Evolutionary conservation across 2,797 vertebrate species (phyloP), one percentile per base, ranked within the genome.

Genomic region (Urosaurus nigricauda): DNA sequence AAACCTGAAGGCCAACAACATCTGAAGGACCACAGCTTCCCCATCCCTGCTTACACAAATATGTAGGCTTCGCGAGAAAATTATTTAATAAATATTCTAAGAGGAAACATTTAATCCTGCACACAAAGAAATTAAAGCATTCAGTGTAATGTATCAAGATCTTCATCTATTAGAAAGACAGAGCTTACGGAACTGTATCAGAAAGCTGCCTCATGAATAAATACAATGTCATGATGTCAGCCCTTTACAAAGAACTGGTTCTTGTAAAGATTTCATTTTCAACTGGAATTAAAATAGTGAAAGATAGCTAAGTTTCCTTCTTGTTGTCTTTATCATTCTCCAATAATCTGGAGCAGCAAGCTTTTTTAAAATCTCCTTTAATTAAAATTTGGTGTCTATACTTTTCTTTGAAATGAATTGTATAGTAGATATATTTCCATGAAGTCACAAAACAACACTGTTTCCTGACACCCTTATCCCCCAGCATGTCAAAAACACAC

Each of bases 331-430:
- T 77, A 73, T 21, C 0, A 0, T 78, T 83, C 29, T 92, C 32
- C 56, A 87, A n/a, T 21, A 85, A 70, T 90, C 87, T 84, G 85
- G 87, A 89, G 91, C 92, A 37, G 21, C 26, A 93, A 87, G 14
- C 24, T 90, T 94, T 90, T 93, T 0, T 73, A 79, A 85, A 73
- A 65, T 68, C 40, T 90, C 84, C 65, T 86, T 63, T n/a, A 75
- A 75, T 51, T 51, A 86, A 24, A 47, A 90, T 70, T 87, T 89
- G 70, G 86, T 19, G 88, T 1, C 0, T 43, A 88, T 70, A 26
- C 17, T 21, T 14, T 83, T 82, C 43, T 79, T 84, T 32, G 35
- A 83, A 89, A 91, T 56, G 47, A 89, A 90, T 87, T 0, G 0
- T 85, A 93, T 77, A 56, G 79, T 89, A 88, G 1, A 84, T 0